These are phyloP conservation scores for Volucella bombylans DNA, from an alignment of 2,888 invertebrate genomes.

Conservation along the genomic window DNA sequence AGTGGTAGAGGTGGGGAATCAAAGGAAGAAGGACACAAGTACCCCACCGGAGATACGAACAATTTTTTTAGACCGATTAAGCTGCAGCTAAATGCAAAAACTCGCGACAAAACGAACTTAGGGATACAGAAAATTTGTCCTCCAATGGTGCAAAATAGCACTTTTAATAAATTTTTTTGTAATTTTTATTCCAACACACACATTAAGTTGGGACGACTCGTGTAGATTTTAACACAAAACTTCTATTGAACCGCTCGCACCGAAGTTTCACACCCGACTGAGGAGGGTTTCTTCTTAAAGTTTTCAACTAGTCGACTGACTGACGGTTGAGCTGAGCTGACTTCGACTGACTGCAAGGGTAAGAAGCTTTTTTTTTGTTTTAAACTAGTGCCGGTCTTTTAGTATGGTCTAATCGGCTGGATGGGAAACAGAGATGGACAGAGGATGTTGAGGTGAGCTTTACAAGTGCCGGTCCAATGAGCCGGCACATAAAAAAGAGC, in stretches of 20 bases:
- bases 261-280: slow-evolving; percentile 80
- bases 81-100: slow-evolving; percentile 44
- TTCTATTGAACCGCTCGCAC: slow-evolving; percentile 76
- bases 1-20: neutral
- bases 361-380: slow-evolving; percentile 58
- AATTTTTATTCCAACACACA: slow-evolving; percentile 28
- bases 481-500: too few relatives aligned
- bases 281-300: slow-evolving; percentile 58
- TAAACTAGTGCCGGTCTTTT: neutral
- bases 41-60: slow-evolving; percentile 25
- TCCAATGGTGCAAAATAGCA: slow-evolving; percentile 28
- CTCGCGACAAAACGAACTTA: slow-evolving; percentile 16
- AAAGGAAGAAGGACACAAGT: slow-evolving; percentile 14
- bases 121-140: slow-evolving; percentile 21
- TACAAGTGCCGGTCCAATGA: too few relatives aligned
- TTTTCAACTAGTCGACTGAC: slow-evolving; percentile 32
- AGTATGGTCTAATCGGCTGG: slow-evolving; percentile 21
- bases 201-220: slow-evolving; percentile 19
- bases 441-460: too few relatives aligned
- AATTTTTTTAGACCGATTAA: slow-evolving; percentile 34
- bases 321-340: too few relatives aligned
- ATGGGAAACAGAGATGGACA: too few relatives aligned
- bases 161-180: slow-evolving; percentile 26
- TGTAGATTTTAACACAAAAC: slow-evolving; percentile 2
- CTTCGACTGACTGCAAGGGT: slow-evolving; percentile 11